Evolutionary conservation across 2,113 vertebrate species (phyloP).

Genomic region (Otolemur garnettii): DNA sequence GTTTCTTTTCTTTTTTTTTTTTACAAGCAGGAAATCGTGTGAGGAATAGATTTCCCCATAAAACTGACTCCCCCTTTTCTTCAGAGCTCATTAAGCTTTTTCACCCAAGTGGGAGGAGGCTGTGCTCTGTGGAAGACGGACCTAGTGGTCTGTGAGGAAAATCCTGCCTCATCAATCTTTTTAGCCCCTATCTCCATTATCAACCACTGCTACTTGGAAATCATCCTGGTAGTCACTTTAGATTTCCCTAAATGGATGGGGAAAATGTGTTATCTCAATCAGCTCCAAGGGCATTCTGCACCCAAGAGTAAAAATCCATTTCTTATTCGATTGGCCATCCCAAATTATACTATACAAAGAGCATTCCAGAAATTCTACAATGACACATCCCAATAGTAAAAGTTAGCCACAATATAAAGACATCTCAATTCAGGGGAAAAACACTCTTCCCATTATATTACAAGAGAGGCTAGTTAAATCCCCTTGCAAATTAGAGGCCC

Average conservation of each 20-base stretch:
- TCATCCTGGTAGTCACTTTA: background rate
- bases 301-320: background rate
- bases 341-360: background rate
- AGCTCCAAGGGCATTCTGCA: background rate
- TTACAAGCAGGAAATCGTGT: background rate
- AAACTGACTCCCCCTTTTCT: background rate
- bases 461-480: background rate
- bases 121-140: background rate
- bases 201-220: background rate
- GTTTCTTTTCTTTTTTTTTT: background rate
- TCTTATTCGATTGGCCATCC: background rate
- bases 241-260: background rate
- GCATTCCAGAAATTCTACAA: background rate
- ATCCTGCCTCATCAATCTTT: background rate
- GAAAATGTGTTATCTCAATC: background rate
- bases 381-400: background rate
- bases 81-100: background rate
- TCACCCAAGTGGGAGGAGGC: background rate
- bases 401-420: background rate
- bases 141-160: background rate
- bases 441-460: background rate
- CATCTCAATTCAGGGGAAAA: background rate
- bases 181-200: background rate
- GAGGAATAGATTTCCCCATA: background rate
- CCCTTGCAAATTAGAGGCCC: background rate